Base-by-base conservation (phyloP, 2,113 vertebrate genomes). In the Ranitomeya imitator region DNA sequence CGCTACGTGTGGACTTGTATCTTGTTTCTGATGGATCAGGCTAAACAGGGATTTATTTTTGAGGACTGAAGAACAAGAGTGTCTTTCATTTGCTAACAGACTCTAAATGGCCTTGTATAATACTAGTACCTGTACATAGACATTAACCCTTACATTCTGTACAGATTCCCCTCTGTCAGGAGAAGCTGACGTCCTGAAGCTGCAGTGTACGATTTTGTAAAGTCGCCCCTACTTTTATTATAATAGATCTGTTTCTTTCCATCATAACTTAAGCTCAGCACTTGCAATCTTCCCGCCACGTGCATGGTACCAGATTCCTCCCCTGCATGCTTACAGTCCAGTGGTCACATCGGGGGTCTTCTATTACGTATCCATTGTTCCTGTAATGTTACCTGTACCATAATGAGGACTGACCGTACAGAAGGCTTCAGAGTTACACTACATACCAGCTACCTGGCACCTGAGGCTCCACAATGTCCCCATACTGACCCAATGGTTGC, bases 31-130 rank as follows among this genome's bases (percentile, higher is more conserved):
- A 67, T 31, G 61, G 52, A 85, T 69, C 86, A 52, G 21, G 89
- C 92, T 91, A 92, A 93, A 92, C 92, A 90, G 89, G 89, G 78
- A 89, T 90, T 88, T 91, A 91, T 92, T 93, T 92, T 93, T 71
- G 23, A 63, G 71, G 87, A 84, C 76, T 69, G 26, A 57, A 9
- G 71, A 77, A 31, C 7, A 31, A n/a, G 15, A 11, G 21, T 69
- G 37, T 26, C 21, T 63, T 88, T 51, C 21, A 54, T 80, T 82
- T 37, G 16, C 19, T 63, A 12, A 67, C 12, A 61, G 73, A 89
- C 87, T 45, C 45, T 89, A 65, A n/a, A 82, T n/a, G 74, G 21
- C 76, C 37, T 8, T 77, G 87, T 89, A 78, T 65, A 85, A 77
- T 79, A 89, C 4, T 69, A 81, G 67, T 23, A 67, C 57, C 23